Evolutionary conservation across 64 coral and sea anemone genomes (phyloP).

Genomic region (Montipora efflorescens): DNA sequence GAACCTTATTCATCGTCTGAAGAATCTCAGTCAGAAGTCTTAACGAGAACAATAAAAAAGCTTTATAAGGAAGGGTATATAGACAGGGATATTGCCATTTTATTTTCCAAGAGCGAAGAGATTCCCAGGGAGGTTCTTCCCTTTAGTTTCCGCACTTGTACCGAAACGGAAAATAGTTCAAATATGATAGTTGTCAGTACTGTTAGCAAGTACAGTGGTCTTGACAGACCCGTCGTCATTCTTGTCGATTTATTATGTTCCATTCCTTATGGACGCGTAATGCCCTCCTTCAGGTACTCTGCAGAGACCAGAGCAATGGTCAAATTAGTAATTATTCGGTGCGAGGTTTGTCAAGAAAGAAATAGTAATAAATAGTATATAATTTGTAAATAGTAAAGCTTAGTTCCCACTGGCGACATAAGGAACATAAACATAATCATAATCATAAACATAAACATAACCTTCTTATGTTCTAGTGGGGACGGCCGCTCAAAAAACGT

Average conservation of each 20-base stretch:
- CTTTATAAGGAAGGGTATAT: constrained; percentile 11
- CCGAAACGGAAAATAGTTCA: background rate
- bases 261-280: background rate
- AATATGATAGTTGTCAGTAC: constrained; percentile 29
- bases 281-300: background rate
- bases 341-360: background rate
- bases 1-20: background rate
- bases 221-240: constrained; percentile 56
- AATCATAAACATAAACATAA: too few relatives aligned
- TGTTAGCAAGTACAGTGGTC: constrained; percentile 35
- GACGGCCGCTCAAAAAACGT: too few relatives aligned
- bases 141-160: background rate
- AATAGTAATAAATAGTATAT: too few relatives aligned
- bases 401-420: too few relatives aligned
- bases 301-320: background rate
- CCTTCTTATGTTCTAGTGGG: too few relatives aligned
- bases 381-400: too few relatives aligned
- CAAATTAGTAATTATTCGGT: background rate
- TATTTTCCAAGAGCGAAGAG: background rate
- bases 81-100: constrained; percentile 2
- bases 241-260: background rate
- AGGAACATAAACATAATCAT: too few relatives aligned
- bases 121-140: background rate
- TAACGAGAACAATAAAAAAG: background rate
- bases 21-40: too few relatives aligned